Evolutionary conservation across 2,888 invertebrate species (phyloP), one percentile per base, ranked within the genome.

Genomic region (Nysson spinosus): DNA sequence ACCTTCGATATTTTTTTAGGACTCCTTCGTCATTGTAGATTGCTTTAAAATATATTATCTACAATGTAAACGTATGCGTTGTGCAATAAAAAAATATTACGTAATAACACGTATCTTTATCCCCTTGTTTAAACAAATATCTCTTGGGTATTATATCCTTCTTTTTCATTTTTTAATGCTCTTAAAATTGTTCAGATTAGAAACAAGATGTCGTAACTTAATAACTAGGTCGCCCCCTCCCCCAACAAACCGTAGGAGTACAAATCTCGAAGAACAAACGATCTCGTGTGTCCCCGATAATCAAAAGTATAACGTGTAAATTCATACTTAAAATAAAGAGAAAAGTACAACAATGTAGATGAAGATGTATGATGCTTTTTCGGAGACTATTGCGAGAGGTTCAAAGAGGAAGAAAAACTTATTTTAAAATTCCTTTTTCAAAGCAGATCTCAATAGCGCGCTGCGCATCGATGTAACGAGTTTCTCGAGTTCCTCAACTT

Each of bases 401-500:
- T n/a, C 7, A 14, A 22, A n/a, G 39, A 12, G 2, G 28, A 37
- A 9, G 1, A 42, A 32, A 52, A 37, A 46, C 19, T 26, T 11
- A n/a, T 9, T 9, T 72, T 42, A 76, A 40, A 61, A 44, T 37
- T 76, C 79, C 35, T 90, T 91, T 71, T 90, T 90, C 72, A 92
- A 86, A 79, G 93, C 91, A 39, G 92, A 90, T 73, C 90, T 88
- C 88, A 93, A 90, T 79, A 93, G 88, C 73, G 92, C 91, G 74
- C 90, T 90, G 80, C 92, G 90, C 83, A 93, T 88, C 73, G 90
- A 89, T 70, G 90, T 91, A 17, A 93, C 93, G 85, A 92, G 89
- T 78, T 91, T 91, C 79, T 93, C 93, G 72, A 94, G 83, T 78
- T 92, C 90, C 60, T 91, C 91, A 6, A 92, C 93, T 85, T 90